Evolutionary conservation across 53 echinoderm and acorn worm species (phyloP).

Genomic region (Actinopyga echinites): DNA sequence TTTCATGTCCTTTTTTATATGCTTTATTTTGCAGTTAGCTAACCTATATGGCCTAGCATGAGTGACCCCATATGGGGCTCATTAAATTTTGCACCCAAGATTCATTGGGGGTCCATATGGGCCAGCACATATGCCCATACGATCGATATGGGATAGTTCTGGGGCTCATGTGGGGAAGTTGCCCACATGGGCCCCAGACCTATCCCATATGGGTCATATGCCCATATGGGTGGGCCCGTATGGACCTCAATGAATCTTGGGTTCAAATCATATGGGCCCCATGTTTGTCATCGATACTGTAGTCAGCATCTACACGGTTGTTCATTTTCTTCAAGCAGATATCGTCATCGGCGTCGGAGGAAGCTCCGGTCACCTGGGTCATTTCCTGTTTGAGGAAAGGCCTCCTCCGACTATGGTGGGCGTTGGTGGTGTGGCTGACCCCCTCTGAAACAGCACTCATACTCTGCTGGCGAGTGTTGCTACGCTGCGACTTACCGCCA

Average conservation of each 20-base stretch:
- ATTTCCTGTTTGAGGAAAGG: neutral
- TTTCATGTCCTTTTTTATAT: no score
- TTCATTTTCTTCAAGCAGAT: conserved; percentile 55
- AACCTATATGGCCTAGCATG: no score
- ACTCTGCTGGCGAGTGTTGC: neutral
- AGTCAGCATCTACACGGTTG: conserved; percentile 24
- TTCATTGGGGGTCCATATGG: no score
- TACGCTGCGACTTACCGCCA: conserved; percentile 16
- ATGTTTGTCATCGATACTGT: neutral
- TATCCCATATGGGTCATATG: no score
- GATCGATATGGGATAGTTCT: no score
- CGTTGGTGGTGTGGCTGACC: conserved; percentile 13
- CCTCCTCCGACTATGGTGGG: neutral
- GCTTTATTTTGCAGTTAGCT: no score
- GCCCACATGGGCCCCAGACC: no score
- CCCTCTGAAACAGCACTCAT: conserved; percentile 42
- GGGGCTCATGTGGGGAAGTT: no score
- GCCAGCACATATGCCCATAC: no score
- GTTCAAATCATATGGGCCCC: neutral
- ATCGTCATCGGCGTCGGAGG: conserved; percentile 50
- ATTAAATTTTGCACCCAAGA: no score
- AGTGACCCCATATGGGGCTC: no score
- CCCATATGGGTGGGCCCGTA: no score
- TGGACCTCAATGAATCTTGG: conserved; percentile 12
- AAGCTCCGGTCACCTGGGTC: conserved; percentile 19